Percentiles rank a stretch among this genome's conserved stretches.
Evolutionary conservation across 2,888 invertebrate species (phyloP).

Genomic region (Salticus scenicus): DNA sequence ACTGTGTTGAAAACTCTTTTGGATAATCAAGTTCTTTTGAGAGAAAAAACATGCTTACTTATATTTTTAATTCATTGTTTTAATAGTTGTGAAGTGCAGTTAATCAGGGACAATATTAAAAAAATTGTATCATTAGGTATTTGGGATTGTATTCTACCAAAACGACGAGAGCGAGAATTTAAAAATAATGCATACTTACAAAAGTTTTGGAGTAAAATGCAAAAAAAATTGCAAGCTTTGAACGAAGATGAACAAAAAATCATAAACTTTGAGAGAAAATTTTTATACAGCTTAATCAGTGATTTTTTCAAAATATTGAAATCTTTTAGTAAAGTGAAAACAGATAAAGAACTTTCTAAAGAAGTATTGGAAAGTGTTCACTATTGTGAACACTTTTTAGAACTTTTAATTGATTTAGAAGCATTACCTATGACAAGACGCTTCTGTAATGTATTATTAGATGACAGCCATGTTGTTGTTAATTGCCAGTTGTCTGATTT

Average conservation of each 20-base stretch:
- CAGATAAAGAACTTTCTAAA: slow-evolving; percentile 75
- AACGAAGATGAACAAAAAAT: slow-evolving; percentile 75
- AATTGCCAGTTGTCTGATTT: slow-evolving; percentile 89
- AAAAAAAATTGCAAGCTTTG: slow-evolving; percentile 83
- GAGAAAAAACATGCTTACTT: slow-evolving; percentile 90
- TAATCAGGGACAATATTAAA: slow-evolving; percentile 94
- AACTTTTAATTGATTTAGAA: slow-evolving; percentile 96
- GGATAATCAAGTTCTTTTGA: slow-evolving; percentile 78
- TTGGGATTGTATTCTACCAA: slow-evolving; percentile 92
- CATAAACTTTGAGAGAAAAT: slow-evolving; percentile 87
- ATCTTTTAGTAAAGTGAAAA: slow-evolving; percentile 82
- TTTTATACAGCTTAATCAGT: slow-evolving; percentile 88
- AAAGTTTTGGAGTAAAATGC: slow-evolving; percentile 92
- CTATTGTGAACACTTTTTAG: slow-evolving; percentile 96
- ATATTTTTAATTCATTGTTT: slow-evolving; percentile 97
- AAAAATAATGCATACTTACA: slow-evolving; percentile 90
- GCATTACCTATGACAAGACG: slow-evolving; percentile 95
- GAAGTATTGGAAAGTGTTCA: slow-evolving; percentile 79
- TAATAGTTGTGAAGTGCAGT: slow-evolving; percentile 91
- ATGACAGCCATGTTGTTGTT: slow-evolving; percentile 94
- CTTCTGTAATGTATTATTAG: slow-evolving; percentile 96
- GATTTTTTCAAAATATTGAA: slow-evolving; percentile 90
- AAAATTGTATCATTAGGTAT: slow-evolving; percentile 92
- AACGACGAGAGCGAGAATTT: slow-evolving; percentile 88
- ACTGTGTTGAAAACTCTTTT: slow-evolving; percentile 86